Conservation (phyloP, 2,797 vertebrate genomes). For the Microctenopoma lineatum region DNA sequence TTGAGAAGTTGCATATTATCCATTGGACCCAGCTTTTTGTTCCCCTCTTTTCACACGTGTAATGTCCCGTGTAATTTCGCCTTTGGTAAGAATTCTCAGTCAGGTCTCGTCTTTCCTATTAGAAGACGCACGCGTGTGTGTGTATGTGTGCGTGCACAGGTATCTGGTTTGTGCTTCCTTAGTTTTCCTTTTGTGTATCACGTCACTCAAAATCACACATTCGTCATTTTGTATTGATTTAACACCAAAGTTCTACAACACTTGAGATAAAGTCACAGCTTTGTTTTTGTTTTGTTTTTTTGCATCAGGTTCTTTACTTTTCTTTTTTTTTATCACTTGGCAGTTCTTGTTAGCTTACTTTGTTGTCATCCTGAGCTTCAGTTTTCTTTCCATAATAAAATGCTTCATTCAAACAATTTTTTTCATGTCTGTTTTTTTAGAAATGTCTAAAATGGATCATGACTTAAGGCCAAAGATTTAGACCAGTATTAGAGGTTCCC, state of each 20-base stretch:
- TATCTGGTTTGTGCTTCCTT: conserved; percentile 30
- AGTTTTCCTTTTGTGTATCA: conserved; percentile 52
- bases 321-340: conserved; percentile 22
- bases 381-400: conserved; percentile 75
- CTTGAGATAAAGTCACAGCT: conserved; percentile 62
- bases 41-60: conserved; percentile 37
- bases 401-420: conserved; percentile 64
- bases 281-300: conserved; percentile 15
- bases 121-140: conserved; percentile 19
- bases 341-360: conserved; percentile 51
- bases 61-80: conserved; percentile 40
- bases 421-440: conserved; percentile 38
- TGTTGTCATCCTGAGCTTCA: conserved; percentile 65
- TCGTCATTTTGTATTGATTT: conserved; percentile 64
- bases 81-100: conserved; percentile 56
- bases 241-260: conserved; percentile 75
- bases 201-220: conserved; percentile 58
- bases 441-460: conserved; percentile 18
- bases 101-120: conserved; percentile 68
- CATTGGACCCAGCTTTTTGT: conserved; percentile 51
- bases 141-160: conserved; percentile 10
- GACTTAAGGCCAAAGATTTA: conserved; percentile 66
- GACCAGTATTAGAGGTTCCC: conserved; percentile 24
- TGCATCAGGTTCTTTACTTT: conserved; percentile 36
- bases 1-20: conserved; percentile 62